Base-by-base conservation (phyloP, 1,140 invertebrate genomes). In the Agrilus planipennis region DNA sequence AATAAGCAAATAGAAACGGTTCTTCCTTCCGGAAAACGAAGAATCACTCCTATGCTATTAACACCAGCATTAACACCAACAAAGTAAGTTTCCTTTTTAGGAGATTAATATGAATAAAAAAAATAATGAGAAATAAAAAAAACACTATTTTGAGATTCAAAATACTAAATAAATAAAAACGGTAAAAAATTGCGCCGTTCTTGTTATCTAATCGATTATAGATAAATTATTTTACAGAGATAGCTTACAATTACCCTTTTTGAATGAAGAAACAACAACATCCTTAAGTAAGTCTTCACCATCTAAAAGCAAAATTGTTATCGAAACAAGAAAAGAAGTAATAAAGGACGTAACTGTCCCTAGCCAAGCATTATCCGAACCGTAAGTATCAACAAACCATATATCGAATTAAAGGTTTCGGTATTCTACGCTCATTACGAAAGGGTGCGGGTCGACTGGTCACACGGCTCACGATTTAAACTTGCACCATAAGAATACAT, bases 1-100 rank as follows among this genome's bases (percentile, higher is more conserved):
- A 87, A 87, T 65, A 87, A 94, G 56, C 93, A 98, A 74, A 92
- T 95, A 19, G 93, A 97, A 69, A 94, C 89, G 1, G 72, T 87
- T 31, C 89, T 90, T 17, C 81, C 87, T 4, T 91, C 96, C 68
- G 94, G 93, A 11, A 84, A 88, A 61, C 65, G 92, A 32, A 71
- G 93, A 44, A 98, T 98, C 32, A 97, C 91, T 3, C 94, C 94
- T 10, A 89, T 97, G 65, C 94, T 90, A 58, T 81, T 98, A 49
- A 87, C 87, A 15, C 61, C 75, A 23, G 65, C 71, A 34, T 71
- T 73, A 9, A 65, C 69, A 35, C 75, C 82, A 39, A 70, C 70
- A 28, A 72, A 73, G 72, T 44, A 38, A 43, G 32, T 36, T 20
- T 10, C 7, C 16, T 34, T 6, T 10, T 12, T 31, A 14, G 10